Evolutionary conservation across 1,140 invertebrate genomes (phyloP).

Genomic region (Drosophila repletoides): DNA sequence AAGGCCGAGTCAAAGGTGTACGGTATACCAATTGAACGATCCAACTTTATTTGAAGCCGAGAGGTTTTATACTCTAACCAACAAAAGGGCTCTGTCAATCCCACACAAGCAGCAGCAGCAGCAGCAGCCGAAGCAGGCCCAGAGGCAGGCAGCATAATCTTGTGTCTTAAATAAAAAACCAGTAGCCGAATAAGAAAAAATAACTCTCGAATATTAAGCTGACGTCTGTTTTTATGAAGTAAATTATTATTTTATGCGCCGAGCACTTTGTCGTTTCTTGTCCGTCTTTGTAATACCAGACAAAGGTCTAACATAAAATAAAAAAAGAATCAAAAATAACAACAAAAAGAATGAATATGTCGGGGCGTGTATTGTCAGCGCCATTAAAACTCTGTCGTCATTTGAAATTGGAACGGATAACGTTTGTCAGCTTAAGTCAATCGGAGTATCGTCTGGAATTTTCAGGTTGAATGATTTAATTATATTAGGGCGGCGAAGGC

Average conservation of each 20-base stretch:
- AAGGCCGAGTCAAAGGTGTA: no score
- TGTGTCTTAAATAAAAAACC: constrained; percentile 46
- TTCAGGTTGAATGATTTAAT: constrained; percentile 75
- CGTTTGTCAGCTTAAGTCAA: constrained; percentile 67
- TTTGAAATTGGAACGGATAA: constrained; percentile 81
- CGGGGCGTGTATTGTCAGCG: constrained; percentile 64
- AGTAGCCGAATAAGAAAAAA: constrained; percentile 50
- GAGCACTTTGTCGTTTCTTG: constrained; percentile 52
- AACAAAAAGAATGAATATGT: no score
- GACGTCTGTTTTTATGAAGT: constrained; percentile 73
- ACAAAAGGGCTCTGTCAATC: constrained; percentile 40
- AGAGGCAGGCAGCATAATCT: no score
- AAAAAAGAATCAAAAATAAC: no score
- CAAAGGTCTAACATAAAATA: constrained; percentile 32
- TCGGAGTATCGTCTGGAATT: constrained; percentile 55
- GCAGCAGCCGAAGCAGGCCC: no score
- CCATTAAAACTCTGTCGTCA: constrained; percentile 64
- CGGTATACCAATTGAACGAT: constrained; percentile 33
- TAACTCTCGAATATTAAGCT: constrained; percentile 55
- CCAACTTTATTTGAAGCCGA: constrained; percentile 21
- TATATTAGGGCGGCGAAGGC: constrained; percentile 35
- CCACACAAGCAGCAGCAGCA: constrained; percentile 63
- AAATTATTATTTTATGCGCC: constrained; percentile 73
- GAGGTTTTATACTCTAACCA: constrained; percentile 30
- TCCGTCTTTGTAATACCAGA: constrained; percentile 39